These are phyloP conservation scores for Agrotis puta DNA, from an alignment of 2,888 invertebrate species.

Conservation along the genomic window DNA sequence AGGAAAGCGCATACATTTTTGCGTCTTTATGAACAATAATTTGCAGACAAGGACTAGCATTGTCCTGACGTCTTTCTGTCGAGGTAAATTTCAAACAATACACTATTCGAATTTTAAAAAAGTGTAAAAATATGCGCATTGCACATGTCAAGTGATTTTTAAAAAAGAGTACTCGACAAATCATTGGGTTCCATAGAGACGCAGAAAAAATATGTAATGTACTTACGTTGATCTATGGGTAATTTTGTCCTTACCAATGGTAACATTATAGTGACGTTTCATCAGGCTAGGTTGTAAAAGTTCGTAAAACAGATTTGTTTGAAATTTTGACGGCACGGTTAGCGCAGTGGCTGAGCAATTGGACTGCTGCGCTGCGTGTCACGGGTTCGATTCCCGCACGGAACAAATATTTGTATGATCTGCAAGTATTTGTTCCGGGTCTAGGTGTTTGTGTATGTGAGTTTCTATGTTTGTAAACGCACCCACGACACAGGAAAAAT, in stretches of 20 bases:
- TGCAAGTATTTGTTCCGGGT: too few relatives aligned
- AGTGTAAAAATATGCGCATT: slow-evolving; percentile 26
- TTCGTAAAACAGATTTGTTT: not conserved
- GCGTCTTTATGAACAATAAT: slow-evolving; percentile 53
- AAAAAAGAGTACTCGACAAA: slow-evolving; percentile 7
- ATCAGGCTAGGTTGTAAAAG: not conserved
- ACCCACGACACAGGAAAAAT: too few relatives aligned
- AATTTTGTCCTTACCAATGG: not conserved
- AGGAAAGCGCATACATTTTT: slow-evolving; percentile 47
- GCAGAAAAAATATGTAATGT: not conserved
- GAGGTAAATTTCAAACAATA: slow-evolving; percentile 57
- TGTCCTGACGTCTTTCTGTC: slow-evolving; percentile 31
- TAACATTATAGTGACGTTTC: not conserved
- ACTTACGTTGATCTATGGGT: not conserved
- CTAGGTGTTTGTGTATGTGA: too few relatives aligned
- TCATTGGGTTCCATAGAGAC: not conserved
- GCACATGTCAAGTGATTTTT: slow-evolving; percentile 25
- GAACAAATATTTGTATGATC: too few relatives aligned
- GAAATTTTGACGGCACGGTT: too few relatives aligned
- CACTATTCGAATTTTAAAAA: slow-evolving; percentile 42
- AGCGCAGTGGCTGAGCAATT: too few relatives aligned
- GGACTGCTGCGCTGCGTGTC: too few relatives aligned
- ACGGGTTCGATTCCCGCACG: too few relatives aligned
- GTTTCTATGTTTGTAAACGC: too few relatives aligned
- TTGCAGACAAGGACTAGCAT: slow-evolving; percentile 45